A percentile compares a stretch with the other conserved stretches of the same genome.
phyloP scores from a whole-genome alignment of 2,113 vertebrate genomes.

The Corythaeola cristata region DNA sequence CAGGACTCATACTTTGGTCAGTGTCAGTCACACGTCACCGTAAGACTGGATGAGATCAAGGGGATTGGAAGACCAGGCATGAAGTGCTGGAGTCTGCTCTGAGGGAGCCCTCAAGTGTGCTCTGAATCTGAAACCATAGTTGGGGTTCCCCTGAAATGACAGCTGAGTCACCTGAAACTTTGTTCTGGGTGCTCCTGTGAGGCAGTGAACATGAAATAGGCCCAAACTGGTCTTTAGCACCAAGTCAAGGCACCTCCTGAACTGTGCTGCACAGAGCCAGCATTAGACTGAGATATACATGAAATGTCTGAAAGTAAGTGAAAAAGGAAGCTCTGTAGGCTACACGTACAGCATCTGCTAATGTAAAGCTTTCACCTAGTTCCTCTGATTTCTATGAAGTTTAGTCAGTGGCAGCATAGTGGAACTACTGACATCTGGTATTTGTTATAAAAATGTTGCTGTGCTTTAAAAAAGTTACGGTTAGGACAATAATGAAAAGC shows the following conservation, averaged over 20 bases:
- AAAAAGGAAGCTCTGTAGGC: not conserved
- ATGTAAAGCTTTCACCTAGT: not conserved
- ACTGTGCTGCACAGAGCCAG: not conserved
- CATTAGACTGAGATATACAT: not conserved
- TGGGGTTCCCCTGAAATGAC: not conserved
- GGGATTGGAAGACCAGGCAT: not conserved
- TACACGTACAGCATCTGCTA: not conserved
- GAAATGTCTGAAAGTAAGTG: not conserved
- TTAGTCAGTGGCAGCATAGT: not conserved
- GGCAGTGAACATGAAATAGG: not conserved
- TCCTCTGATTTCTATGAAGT: not conserved
- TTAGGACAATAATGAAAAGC: not conserved
- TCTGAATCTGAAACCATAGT: not conserved
- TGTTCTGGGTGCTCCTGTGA: not conserved
- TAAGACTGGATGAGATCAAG: not conserved
- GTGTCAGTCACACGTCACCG: not conserved
- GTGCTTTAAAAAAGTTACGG: not conserved
- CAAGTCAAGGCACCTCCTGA: not conserved
- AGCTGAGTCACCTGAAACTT: not conserved
- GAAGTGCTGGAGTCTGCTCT: not conserved
- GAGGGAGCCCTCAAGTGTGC: not conserved
- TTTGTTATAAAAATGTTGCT: not conserved
- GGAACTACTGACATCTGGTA: not conserved
- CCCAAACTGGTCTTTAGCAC: not conserved
- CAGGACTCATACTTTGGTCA: not conserved